phyloP scores from a whole-genome alignment of 2,888 invertebrate species.

The Amblyjoppa proteus region DNA sequence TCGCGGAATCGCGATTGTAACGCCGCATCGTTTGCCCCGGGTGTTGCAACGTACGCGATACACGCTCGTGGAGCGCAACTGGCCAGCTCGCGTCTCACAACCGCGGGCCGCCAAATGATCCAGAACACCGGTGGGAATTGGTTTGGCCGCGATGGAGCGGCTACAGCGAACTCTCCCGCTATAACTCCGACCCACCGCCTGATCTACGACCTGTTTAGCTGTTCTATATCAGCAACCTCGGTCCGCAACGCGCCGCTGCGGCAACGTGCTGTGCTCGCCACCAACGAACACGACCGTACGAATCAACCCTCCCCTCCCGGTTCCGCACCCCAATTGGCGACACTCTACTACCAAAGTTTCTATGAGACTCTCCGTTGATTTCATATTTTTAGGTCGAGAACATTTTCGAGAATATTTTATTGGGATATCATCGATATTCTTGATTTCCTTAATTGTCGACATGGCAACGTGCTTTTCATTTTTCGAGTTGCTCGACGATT shows the following conservation, averaged over 20 bases:
- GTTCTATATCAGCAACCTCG: slow-evolving; percentile 83
- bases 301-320: slow-evolving; percentile 39
- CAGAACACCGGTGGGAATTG: slow-evolving; percentile 85
- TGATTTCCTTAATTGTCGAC: background rate
- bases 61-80: slow-evolving; percentile 42
- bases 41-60: slow-evolving; percentile 39
- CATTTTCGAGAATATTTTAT: background rate
- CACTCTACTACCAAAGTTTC: slow-evolving; percentile 2
- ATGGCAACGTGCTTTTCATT: background rate
- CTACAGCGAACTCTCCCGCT: slow-evolving; percentile 70
- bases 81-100: slow-evolving; percentile 78
- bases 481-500: too few relatives aligned
- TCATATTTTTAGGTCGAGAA: slow-evolving; percentile 1
- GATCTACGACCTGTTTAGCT: slow-evolving; percentile 85
- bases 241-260: slow-evolving; percentile 63
- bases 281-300: slow-evolving; percentile 38
- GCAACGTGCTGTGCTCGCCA: slow-evolving; percentile 54
- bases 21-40: slow-evolving; percentile 59
- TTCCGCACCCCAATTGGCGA: slow-evolving; percentile 24
- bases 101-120: slow-evolving; percentile 84
- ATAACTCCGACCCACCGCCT: slow-evolving; percentile 83
- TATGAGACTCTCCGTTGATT: slow-evolving; percentile 2
- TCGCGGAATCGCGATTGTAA: slow-evolving; percentile 64
- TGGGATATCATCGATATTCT: background rate
- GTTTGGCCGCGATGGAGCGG: slow-evolving; percentile 77